Evolutionary conservation across 2,113 vertebrate species (phyloP), one percentile per base, ranked within the genome.

Genomic region (Cricetomys ansorgei): DNA sequence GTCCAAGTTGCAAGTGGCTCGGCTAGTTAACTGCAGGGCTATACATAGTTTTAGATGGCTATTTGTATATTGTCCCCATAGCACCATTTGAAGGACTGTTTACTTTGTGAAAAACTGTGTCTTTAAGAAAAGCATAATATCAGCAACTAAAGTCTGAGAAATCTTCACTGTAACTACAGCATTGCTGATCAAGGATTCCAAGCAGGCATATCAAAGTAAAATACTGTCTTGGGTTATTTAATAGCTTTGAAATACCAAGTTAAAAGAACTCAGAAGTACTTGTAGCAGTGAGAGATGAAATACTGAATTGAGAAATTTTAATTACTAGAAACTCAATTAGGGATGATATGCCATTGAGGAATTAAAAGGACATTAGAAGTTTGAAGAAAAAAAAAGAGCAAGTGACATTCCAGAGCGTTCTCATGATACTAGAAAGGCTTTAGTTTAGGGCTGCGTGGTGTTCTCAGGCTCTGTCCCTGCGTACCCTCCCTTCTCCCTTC

Each of bases 271-370:
- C 16, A 65, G 64, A 95, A 92, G 84, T 95, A 83, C 37, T 94
- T 92, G 13, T 72, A 73, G 53, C 17, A 75, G 16, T 94, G 88
- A 96, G 94, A 86, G 76, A 95, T 55, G 43, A 94, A 96, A 84
- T 69, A 55, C 45, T 81, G 29, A 93, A 89, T 92, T 79, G 73
- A 73, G 77, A 95, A 92, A 55, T 87, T 91, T 75, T 76, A 81
- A 93, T 93, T 96, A 73, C 90, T 89, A 59, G 94, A 93, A 92
- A 95, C 93, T 89, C 34, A 93, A 15, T 89, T 91, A 83, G 13
- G 48, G 9, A 34, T 73, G 77, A 70, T 92, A 75, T 27, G 65
- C 40, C 79, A 55, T 89, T 94, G 79, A 93, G 34, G 53, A 95
- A 81, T 89, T 94, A 72, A 91, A 92, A 97, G 53, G 70, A 79